Base-by-base conservation (phyloP, 2,797 vertebrate genomes). In the Arctocebus calabarensis region DNA sequence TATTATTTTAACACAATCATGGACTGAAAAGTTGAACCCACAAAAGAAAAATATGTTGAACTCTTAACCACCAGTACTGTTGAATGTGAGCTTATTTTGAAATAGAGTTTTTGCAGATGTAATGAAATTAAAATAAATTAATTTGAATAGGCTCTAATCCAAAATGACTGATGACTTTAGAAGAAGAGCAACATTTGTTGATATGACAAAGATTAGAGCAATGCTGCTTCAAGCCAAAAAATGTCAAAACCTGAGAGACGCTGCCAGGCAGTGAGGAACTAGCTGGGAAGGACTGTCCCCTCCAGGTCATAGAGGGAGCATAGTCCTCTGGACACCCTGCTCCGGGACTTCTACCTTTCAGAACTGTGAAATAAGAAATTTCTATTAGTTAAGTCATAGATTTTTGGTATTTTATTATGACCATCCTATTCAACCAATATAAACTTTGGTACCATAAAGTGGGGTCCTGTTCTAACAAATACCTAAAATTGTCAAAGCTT, bases 221-320 rank as follows among this genome's bases (percentile, higher is more conserved):
- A 81, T n/a, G 19, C 3, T 40, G 23, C 13, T 78, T 2, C 4
- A 93, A 86, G 71, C 11, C 3, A 37, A 48, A 48, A 9, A 57
- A 5, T 34, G 14, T 29, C 19, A 37, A n/a, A 27, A 4, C 77
- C 20, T 23, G 7, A 25, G n/a, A 32, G 7, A 32, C 20, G n/a
- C 11, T 17, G 25, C 2, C 7, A 43, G 27, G 17, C 34, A 83
- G 43, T 27, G 25, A 57, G 27, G 34, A 78, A 66, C 4, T 25
- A 3, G 2, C 57, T n/a, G 59, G 5, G 45, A 34, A 45, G 3
- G 22, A 23, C 64, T 45, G 25, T 83, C 1, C 19, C 55, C 23
- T 59, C 3, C 3, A 48, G 3, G 0, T 48, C n/a, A 16, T 5
- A 7, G 2, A 43, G 20, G 10, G 20, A 70, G 0, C 7, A 34